Base-by-base conservation (phyloP, 2,113 vertebrate genomes). In the Heterotilapia buettikoferi region DNA sequence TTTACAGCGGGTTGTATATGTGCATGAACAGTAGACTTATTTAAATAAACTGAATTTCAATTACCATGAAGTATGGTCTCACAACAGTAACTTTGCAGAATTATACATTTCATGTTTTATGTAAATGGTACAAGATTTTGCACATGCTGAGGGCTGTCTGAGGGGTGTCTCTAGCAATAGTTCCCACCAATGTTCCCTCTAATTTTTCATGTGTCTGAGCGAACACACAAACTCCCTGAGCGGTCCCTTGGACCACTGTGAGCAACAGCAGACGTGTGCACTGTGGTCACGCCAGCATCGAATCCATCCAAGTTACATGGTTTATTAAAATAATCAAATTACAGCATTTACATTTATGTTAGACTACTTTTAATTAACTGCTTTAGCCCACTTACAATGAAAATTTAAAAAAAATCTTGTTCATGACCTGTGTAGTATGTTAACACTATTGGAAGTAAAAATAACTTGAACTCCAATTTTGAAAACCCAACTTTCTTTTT, bases 1-100 rank as follows among this genome's bases (percentile, higher is more conserved):
- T 83, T 38, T 47, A 57, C 29, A 76, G 59, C 12, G 13, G 7
- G 6, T 38, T 84, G 7, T 56, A 31, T 57, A 86, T 78, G 21
- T 26, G 63, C 50, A 86, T 86, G 54, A 45, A 71, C 40, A 56
- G 61, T 40, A 76, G 47, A 85, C 82, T 86, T 87, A 68, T 89
- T 90, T 45, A 82, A 61, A 50, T 78, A 31, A 57, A 79, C 38
- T 56, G 73, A 52, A 82, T 90, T 81, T 63, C 85, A 88, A 85
- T 79, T 52, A 36, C 68, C 24, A 47, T 31, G 56, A 54, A 59
- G 19, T n/a, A 18, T 79, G 38, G 71, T 90, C 54, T 85, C 80
- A 89, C 57, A 63, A 66, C 63, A 79, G 82, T 61, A 84, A 61
- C 71, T 57, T 53, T n/a, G 11, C n/a, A 57, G 26, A 86, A 83